Evolutionary conservation across 2,888 invertebrate genomes (phyloP).

Genomic region (Hyppa rectilinea): DNA sequence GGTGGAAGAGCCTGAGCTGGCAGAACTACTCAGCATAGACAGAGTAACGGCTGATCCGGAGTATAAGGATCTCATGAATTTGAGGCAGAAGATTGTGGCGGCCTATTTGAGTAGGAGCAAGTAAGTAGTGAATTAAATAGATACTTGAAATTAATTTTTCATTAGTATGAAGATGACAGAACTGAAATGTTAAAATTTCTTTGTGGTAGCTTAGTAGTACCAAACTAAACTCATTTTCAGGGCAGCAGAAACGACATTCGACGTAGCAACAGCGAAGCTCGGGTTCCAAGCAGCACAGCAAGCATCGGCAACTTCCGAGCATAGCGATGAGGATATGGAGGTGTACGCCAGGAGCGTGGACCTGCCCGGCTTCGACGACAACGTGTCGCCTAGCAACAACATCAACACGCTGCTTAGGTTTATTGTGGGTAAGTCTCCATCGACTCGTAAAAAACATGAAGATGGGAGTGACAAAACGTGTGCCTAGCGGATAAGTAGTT

Average conservation of each 20-base stretch:
- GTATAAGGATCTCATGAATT: constrained; percentile 80
- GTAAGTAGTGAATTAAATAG: constrained; percentile 65
- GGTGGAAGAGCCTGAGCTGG: constrained; percentile 77
- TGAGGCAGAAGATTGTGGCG: constrained; percentile 85
- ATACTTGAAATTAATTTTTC: background rate
- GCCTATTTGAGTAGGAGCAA: constrained; percentile 84
- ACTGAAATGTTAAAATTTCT: background rate
- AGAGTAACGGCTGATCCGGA: constrained; percentile 82
- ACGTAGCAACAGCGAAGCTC: constrained; percentile 80
- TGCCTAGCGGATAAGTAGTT: background rate
- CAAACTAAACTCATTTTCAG: constrained; percentile 62
- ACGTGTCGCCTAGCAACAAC: constrained; percentile 94
- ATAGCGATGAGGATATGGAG: constrained; percentile 93
- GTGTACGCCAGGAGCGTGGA: constrained; percentile 94
- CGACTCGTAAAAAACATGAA: background rate
- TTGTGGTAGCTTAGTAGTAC: background rate
- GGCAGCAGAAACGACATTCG: constrained; percentile 78
- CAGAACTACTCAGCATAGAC: constrained; percentile 76
- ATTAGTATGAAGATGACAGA: background rate
- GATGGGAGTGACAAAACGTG: too few species aligned
- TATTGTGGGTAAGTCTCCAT: constrained; percentile 89
- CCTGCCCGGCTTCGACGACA: constrained; percentile 95
- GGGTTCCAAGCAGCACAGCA: constrained; percentile 83
- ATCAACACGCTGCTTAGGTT: constrained; percentile 93
- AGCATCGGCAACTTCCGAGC: constrained; percentile 91